Conservation (phyloP, 92 coral and sea anemone species). For the Galaxea fascicularis region DNA sequence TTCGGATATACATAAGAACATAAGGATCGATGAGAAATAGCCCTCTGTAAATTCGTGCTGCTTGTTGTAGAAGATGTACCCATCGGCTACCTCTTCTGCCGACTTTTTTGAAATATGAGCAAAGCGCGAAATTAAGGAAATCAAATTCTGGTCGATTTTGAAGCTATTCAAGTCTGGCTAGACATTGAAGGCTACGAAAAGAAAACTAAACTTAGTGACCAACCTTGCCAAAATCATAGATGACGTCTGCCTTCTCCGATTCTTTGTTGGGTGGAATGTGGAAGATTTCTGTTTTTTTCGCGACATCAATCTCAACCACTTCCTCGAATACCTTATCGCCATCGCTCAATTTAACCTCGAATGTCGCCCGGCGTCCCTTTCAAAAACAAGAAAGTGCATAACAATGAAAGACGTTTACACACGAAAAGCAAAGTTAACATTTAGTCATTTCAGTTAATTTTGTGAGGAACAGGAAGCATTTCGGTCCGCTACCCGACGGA, state of each 20-base stretch:
- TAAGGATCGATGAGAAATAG: no score
- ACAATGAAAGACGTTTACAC: neutral
- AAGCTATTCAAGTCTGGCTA: no score
- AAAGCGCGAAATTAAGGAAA: neutral
- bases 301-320: constrained; percentile 55
- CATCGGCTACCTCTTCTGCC: neutral
- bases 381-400: neutral
- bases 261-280: constrained; percentile 50
- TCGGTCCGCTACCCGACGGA: no score
- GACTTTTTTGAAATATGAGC: neutral
- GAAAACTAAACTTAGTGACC: neutral
- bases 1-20: no score
- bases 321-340: constrained; percentile 48
- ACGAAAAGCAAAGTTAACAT: no score
- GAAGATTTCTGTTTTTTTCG: constrained; percentile 43
- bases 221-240: constrained; percentile 74
- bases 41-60: no score
- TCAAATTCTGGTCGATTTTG: neutral
- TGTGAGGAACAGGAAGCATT: no score
- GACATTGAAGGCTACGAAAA: no score
- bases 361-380: neutral
- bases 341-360: constrained; percentile 26
- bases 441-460: no score
- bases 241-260: constrained; percentile 59
- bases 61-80: neutral